Evolutionary conservation across 2,888 invertebrate genomes (phyloP), one percentile per base, ranked within the genome.

Genomic region (Lasioglossum lativentre): DNA sequence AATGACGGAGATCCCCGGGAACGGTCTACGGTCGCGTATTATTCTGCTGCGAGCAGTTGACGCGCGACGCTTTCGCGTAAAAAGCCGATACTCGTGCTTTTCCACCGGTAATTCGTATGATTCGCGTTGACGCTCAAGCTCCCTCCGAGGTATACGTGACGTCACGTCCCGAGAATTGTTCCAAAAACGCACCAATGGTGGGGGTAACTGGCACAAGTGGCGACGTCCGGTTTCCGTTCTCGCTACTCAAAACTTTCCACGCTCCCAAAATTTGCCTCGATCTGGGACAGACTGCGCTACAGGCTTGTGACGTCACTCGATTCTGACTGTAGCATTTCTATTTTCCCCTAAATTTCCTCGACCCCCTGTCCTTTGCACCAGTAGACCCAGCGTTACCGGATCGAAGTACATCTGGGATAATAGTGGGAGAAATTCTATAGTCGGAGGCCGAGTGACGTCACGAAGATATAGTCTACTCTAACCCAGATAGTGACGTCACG

Each of bases 1-100:
- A 86, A 81, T 78, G 75, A 47, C 75, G 81, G 68, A 27, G 56
- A 30, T 40, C 14, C n/a, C 38, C 40, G 76, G 16, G 19, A 16
- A 40, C 34, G 16, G 42, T 4, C n/a, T 34, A 6, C 52, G 16
- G 10, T 4, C 34, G 76, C 42, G 74, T 75, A 42, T 42, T 42
- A 42, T 71, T 40, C n/a, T 34, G 23, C 42, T 19, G 52, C 3
- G 52, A 42, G 42, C 23, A n/a, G 19, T 10, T 38, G 12, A 23
- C 38, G 10, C 38, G 10, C 40, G 68, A 38, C 23, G 40, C 68
- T n/a, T 38, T n/a, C 10, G 23, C 38, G 38, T 30, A 23, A 68
- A 40, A 40, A 68, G 0, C 68, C 68, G 68, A 40, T 68, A 68
- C 38, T 23, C 68, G 12, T 38, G 38, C 23, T 38, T 40, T 68